A percentile compares a stretch with the other conserved stretches of the same genome.
Conservation (phyloP, 1,140 invertebrate species). For the Piezodorus guildinii region DNA sequence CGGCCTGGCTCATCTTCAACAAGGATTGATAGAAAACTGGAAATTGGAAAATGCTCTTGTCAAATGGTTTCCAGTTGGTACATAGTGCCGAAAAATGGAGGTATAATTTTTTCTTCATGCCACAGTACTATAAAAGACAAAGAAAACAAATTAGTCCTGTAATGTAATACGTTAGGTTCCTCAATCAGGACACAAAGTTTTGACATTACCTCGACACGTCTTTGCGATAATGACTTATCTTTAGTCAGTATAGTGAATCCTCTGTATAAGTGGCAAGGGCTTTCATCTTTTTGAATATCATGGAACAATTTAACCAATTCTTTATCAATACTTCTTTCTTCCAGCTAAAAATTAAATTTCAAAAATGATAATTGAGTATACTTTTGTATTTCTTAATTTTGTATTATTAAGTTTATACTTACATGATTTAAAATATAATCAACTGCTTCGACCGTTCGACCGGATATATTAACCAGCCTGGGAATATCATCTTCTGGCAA, state of each 20-base stretch:
- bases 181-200: not conserved
- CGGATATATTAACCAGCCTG: constrained; percentile 49
- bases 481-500: constrained; percentile 41
- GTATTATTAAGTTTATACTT: constrained; percentile 21
- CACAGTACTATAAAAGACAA: not conserved
- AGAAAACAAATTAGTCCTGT: not conserved
- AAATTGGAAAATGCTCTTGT: constrained; percentile 16
- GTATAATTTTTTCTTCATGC: constrained; percentile 7
- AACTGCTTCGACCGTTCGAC: constrained; percentile 60
- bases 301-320: constrained; percentile 32
- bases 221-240: constrained; percentile 1
- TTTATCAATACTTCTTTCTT: constrained; percentile 29
- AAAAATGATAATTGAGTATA: too few relatives aligned
- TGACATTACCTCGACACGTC: constrained; percentile 23
- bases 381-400: too few relatives aligned
- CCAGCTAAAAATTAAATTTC: constrained; percentile 26
- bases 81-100: constrained; percentile 11
- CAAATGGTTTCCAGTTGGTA: constrained; percentile 11
- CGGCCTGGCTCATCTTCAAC: not conserved
- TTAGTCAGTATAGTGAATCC: constrained; percentile 38
- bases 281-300: constrained; percentile 31
- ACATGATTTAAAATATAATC: constrained; percentile 52
- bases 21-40: constrained; percentile 9
- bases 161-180: too few relatives aligned
- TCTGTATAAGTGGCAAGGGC: constrained; percentile 36